Evolutionary conservation across 2,797 vertebrate species (phyloP), one percentile per base, ranked within the genome.

Genomic region (Hoplostethus atlanticus): DNA sequence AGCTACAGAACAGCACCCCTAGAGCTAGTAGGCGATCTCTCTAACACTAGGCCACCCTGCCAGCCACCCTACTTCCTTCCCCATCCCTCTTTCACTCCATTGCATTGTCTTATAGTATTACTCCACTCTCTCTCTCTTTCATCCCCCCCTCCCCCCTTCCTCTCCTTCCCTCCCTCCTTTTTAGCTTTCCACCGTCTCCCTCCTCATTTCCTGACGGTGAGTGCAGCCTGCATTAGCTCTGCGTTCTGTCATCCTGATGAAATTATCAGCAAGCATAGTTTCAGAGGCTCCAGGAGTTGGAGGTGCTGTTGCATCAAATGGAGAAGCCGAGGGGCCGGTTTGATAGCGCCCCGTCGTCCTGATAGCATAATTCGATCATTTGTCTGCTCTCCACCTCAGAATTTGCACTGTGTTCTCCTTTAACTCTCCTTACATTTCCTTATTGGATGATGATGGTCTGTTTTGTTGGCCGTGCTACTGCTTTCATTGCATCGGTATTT

Each of bases 211-310:
- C 86, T 79, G 80, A 51, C 38, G n/a, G 73, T 64, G 75, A 82
- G 75, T 28, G 64, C 71, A 76, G 80, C 80, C 59, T 65, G 63
- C 84, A 86, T 90, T 90, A 91, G 70, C 84, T 73, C 77, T 69
- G 73, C 79, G 57, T 83, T 40, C 87, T 78, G 70, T 79, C 80
- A 71, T 67, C 54, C 63, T 88, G 80, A 91, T 90, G 68, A 67
- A 84, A 91, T 92, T 87, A 85, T 65, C 9, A 6, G 52, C 50
- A 53, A 75, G 31, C 53, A 40, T 21, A 54, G 53, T 71, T 77
- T 68, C 66, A 84, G 75, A 44, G 61, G 64, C 1, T 21, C 21
- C 21, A 21, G 21, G 21, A 21, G 21, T 21, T 21, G 21, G 21
- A 21, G 21, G 21, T 21, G 21, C 86, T 73, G 81, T 87, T 79